Base-by-base conservation (phyloP, 2,113 vertebrate genomes). In the Gorilla gorilla region DNA sequence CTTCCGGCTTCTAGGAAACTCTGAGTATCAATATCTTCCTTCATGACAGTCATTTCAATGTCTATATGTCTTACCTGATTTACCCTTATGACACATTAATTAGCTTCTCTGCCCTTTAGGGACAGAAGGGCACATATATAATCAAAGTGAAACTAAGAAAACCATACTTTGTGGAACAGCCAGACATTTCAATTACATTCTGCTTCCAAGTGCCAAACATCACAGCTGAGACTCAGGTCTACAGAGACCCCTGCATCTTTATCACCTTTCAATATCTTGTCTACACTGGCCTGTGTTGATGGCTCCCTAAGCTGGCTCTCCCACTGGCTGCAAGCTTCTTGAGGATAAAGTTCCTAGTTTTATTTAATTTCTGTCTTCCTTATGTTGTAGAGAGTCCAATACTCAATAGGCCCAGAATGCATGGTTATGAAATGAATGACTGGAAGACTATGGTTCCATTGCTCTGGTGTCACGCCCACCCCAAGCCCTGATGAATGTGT, bases 111-210 rank as follows among this genome's bases (percentile, higher is more conserved):
- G 38, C 43, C 7, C 78, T 79, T 78, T 20, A 57, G 55, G 79
- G 50, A 14, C 20, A 50, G 76, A 80, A 50, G 35, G n/a, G 8
- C 13, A 38, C 43, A 61, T 6, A 0, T 20, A 3, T 30, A 84
- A 70, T 80, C 93, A 70, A 72, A 94, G 4, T 48, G 32, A 94
- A 64, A 66, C 18, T 35, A 64, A 83, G 22, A 92, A 92, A 92
- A 64, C 6, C 3, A 3, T 17, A 16, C 5, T 38, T 52, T 72
- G 27, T 66, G 52, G 20, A 43, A 80, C n/a, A 59, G 59, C 75
- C 35, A 82, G 48, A 32, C 27, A 50, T 72, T 70, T 40, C 75
- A 76, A 18, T 82, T 23, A 5, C n/a, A 8, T 52, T 68, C 16
- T 83, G 32, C 55, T 78, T 38, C 40, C 25, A 27, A 35, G 4